Percentiles rank a stretch among this genome's conserved stretches.
Evolutionary conservation across 2,888 invertebrate genomes (phyloP).

Genomic region (Cryptosula pallasiana): DNA sequence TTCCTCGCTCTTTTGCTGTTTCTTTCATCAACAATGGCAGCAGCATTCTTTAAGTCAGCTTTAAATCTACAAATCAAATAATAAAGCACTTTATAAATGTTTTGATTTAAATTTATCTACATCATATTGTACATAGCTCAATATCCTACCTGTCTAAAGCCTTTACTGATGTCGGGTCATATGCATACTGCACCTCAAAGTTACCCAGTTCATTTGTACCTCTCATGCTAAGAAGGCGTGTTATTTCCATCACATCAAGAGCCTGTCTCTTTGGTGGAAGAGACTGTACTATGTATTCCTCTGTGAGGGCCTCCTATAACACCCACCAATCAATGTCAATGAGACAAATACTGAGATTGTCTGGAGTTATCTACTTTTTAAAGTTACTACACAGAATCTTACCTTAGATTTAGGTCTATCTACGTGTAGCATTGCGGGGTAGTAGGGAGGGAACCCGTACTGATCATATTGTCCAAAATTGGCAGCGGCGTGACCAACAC

Average conservation of each 20-base stretch:
- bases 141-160: slow-evolving; percentile 39
- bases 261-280: slow-evolving; percentile 44
- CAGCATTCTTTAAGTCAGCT: slow-evolving; percentile 43
- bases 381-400: too few relatives aligned
- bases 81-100: slow-evolving; percentile 32
- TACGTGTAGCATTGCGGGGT: slow-evolving; percentile 30
- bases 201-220: slow-evolving; percentile 45
- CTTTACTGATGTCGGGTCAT: slow-evolving; percentile 44
- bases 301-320: slow-evolving; percentile 35
- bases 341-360: too few relatives aligned
- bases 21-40: slow-evolving; percentile 44
- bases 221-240: slow-evolving; percentile 41
- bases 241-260: slow-evolving; percentile 47
- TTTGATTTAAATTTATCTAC: background rate
- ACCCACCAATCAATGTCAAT: too few relatives aligned
- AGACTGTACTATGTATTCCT: slow-evolving; percentile 40
- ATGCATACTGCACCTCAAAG: slow-evolving; percentile 47
- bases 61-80: slow-evolving; percentile 40
- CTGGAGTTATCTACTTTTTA: too few relatives aligned
- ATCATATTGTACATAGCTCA: background rate
- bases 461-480: slow-evolving; percentile 27
- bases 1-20: slow-evolving; percentile 38
- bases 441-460: slow-evolving; percentile 29
- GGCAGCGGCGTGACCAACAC: slow-evolving; percentile 24
- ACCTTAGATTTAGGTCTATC: slow-evolving; percentile 46